Conservation (phyloP, 2,888 invertebrate genomes). For the Cerceris ruficornis region DNA sequence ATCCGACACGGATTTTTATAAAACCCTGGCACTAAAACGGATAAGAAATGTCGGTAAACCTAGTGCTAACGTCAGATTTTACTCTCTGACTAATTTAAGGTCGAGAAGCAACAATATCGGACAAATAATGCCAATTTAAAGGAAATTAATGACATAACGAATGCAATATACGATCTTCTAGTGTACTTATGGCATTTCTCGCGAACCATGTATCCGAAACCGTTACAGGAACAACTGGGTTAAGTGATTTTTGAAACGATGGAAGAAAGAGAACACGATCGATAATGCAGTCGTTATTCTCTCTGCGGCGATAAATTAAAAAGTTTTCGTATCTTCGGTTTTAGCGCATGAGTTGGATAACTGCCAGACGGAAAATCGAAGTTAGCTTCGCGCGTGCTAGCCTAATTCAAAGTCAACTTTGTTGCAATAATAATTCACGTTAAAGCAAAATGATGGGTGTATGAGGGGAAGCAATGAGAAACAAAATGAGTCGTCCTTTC, state of each 20-base stretch:
- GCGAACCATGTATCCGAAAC: not conserved
- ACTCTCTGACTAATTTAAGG: too few relatives aligned
- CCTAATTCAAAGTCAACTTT: slow-evolving; percentile 30
- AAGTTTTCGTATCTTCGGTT: slow-evolving; percentile 47
- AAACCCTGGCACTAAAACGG: too few relatives aligned
- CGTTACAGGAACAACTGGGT: not conserved
- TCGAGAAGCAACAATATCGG: too few relatives aligned
- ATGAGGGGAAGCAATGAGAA: not conserved
- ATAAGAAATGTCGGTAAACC: too few relatives aligned
- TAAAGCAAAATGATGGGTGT: not conserved
- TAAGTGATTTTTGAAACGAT: not conserved
- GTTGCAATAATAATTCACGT: slow-evolving; percentile 20
- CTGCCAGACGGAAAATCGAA: slow-evolving; percentile 59
- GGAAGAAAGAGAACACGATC: slow-evolving; percentile 30
- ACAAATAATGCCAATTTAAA: too few relatives aligned
- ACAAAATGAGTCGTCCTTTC: not conserved
- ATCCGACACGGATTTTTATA: too few relatives aligned
- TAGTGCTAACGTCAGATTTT: too few relatives aligned
- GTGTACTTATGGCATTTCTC: not conserved
- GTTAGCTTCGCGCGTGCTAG: slow-evolving; percentile 42
- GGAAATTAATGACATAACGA: slow-evolving; percentile 8
- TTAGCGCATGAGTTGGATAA: slow-evolving; percentile 53
- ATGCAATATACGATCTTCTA: slow-evolving; percentile 36
- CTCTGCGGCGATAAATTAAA: slow-evolving; percentile 42
- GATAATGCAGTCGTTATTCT: slow-evolving; percentile 35